Base-by-base conservation (phyloP, 2,797 vertebrate species). In the Galago senegalensis region DNA sequence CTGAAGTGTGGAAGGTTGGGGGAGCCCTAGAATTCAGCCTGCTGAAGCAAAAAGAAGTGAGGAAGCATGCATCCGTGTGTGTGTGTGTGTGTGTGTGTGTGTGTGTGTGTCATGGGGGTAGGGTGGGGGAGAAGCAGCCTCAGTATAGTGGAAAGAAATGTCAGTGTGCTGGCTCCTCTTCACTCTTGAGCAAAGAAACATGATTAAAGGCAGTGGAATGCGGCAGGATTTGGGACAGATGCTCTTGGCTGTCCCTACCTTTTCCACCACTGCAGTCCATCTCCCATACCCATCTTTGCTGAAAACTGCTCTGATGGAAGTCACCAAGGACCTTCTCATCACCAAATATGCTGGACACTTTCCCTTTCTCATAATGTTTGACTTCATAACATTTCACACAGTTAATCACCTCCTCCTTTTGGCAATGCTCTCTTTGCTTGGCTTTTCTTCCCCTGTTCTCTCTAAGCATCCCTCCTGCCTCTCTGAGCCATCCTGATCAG, bases 41-140 rank as follows among this genome's bases (percentile, higher is more conserved):
- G 49, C 79, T 93, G 65, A 91, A 89, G 37, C 87, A 96, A 94
- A 97, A 94, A 72, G 40, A 82, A 87, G 65, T 14, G 14, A 65
- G 29, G 58, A 86, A 88, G 34, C 1, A 0, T 82, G 20, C 83
- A 58, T 93, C 56, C 73, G 56, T 29, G 31, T 40, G 43, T 9
- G 56, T 76, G 43, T 61, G 58, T 72, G 70, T 85, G 67, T 77
- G 25, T 75, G 73, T 79, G 60, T 61, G 76, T 34, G 27, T 60
- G 81, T 16, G 12, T 13, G 29, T 34, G 25, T 21, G 73, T 53
- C 27, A 27, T 29, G 34, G 73, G 0, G 53, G 20, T 65, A 14
- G n/a, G 20, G 8, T 0, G 8, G 23, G 10, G 61, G 53, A 61
- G n/a, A 86, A 83, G 16, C 61, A 89, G 86, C 43, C 18, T 81